Evolutionary conservation across 2,888 invertebrate species (phyloP).

Genomic region (Petrophora chlorosata): DNA sequence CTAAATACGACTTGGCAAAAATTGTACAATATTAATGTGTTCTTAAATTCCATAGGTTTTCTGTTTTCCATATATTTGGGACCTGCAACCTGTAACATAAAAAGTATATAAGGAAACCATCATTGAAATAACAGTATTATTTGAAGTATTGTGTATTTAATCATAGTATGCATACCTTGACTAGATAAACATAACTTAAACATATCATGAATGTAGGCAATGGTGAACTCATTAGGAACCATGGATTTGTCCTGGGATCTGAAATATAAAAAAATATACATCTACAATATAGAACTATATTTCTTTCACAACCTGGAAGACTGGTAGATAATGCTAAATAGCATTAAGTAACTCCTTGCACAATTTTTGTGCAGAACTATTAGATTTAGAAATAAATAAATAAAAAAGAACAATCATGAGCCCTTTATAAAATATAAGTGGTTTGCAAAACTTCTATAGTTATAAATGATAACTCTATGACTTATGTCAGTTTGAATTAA

Average conservation of each 20-base stretch:
- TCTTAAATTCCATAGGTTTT: slow-evolving; percentile 93
- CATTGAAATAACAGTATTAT: background rate
- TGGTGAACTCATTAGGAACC: slow-evolving; percentile 97
- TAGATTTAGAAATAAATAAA: no score
- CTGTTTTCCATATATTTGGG: slow-evolving; percentile 96
- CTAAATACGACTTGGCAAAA: slow-evolving; percentile 95
- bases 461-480: no score
- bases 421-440: no score
- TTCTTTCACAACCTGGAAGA: no score
- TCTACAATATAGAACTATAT: no score
- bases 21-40: slow-evolving; percentile 91
- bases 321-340: no score
- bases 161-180: slow-evolving; percentile 85
- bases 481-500: no score
- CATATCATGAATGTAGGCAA: slow-evolving; percentile 96
- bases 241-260: slow-evolving; percentile 95
- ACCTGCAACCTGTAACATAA: slow-evolving; percentile 87
- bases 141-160: background rate
- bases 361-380: no score
- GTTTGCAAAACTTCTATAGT: no score
- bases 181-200: slow-evolving; percentile 93
- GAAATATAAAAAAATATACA: slow-evolving; percentile 53
- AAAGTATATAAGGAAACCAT: slow-evolving; percentile 11
- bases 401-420: no score
- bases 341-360: no score